Evolutionary conservation across 2,113 vertebrate genomes (phyloP).

Genomic region (Formicarius rufipectus): DNA sequence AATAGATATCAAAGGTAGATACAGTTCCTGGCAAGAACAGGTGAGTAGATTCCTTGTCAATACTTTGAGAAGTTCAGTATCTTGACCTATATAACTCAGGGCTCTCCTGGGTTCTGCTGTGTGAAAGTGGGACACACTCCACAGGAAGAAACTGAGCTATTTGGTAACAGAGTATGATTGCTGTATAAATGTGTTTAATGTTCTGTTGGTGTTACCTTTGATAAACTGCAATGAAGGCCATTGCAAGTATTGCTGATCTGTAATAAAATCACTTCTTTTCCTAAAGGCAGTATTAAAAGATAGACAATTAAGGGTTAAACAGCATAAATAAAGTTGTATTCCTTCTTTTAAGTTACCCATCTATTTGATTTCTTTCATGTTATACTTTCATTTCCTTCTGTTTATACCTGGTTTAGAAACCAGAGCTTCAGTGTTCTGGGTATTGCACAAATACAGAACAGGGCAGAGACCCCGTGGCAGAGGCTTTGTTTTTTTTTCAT

Average conservation of each 20-base stretch:
- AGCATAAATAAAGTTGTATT: not conserved
- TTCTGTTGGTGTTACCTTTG: not conserved
- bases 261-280: not conserved
- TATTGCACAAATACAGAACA: conserved; percentile 22
- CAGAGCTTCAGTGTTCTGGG: conserved; percentile 12
- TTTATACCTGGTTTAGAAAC: conserved; percentile 38
- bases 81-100: not conserved
- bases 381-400: conserved; percentile 22
- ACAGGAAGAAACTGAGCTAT: not conserved
- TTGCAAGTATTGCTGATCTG: not conserved
- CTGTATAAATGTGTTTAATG: not conserved
- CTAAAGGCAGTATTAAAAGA: not conserved
- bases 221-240: not conserved
- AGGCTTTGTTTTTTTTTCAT: not conserved
- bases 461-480: not conserved
- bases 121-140: not conserved
- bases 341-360: not conserved
- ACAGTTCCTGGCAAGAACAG: not conserved
- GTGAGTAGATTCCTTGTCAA: not conserved
- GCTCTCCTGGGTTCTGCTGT: accelerated
- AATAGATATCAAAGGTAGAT: not conserved
- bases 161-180: not conserved
- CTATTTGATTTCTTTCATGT: not conserved
- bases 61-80: not conserved
- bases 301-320: not conserved